These are phyloP conservation scores for Patella vulgata DNA, from an alignment of 1,140 invertebrate genomes.

Conservation along the genomic window DNA sequence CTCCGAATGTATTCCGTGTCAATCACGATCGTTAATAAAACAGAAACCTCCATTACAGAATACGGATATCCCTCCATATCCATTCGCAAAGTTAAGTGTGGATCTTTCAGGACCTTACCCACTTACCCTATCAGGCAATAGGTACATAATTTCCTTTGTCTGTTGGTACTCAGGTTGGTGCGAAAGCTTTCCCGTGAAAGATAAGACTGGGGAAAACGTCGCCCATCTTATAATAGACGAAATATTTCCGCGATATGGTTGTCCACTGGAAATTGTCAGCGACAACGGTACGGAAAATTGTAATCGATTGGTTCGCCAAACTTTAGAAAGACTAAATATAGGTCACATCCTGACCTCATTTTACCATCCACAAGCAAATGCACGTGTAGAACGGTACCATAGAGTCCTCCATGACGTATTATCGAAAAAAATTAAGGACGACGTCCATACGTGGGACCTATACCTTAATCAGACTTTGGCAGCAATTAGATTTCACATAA, in stretches of 20 bases:
- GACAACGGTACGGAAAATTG: constrained; percentile 32
- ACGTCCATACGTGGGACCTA: constrained; percentile 21
- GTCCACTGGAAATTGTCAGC: constrained; percentile 6
- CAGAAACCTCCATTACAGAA: constrained; percentile 21
- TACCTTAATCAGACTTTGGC: constrained; percentile 24
- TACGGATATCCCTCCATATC: constrained; percentile 22
- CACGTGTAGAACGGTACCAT: constrained; percentile 26
- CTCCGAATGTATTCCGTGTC: constrained; percentile 10
- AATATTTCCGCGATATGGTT: too few relatives aligned
- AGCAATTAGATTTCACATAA: constrained; percentile 25
- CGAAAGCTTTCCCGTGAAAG: constrained; percentile 23
- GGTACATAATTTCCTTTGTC: constrained; percentile 21
- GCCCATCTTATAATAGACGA: constrained; percentile 30
- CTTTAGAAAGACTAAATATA: constrained; percentile 13
- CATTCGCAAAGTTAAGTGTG: constrained; percentile 21
- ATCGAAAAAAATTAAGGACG: constrained; percentile 24
- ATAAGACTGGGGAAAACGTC: constrained; percentile 21
- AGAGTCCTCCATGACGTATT: constrained; percentile 26
- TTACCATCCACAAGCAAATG: constrained; percentile 23
- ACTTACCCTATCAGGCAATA: too few relatives aligned
- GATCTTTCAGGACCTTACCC: constrained; percentile 34
- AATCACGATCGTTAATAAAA: too few relatives aligned
- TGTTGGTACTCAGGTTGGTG: constrained; percentile 19
- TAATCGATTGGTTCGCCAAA: constrained; percentile 15
- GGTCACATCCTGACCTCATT: constrained; percentile 16